A percentile compares a stretch with the other conserved stretches of the same genome.
phyloP scores from a whole-genome alignment of 23 tunicate genomes.

The Aplidium turbinatum region DNA sequence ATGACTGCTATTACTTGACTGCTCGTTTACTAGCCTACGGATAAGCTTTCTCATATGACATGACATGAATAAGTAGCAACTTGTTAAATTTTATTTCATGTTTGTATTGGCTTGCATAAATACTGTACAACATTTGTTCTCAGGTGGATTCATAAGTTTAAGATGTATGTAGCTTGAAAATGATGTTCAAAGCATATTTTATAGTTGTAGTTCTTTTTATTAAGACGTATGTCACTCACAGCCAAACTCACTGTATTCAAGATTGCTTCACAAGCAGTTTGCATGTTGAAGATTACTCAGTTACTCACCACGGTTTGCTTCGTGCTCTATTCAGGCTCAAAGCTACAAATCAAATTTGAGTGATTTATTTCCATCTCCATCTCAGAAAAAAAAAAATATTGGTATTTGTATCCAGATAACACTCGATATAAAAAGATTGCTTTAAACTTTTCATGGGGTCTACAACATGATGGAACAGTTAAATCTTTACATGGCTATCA shows the following conservation, averaged over 20 bases:
- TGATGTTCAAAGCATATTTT: too few relatives aligned
- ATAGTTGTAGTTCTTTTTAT: too few relatives aligned
- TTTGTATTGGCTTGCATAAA: too few relatives aligned
- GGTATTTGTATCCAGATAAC: constrained; percentile 4
- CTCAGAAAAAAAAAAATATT: background rate
- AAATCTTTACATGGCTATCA: constrained; percentile 22
- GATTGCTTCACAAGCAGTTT: background rate
- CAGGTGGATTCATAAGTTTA: too few relatives aligned
- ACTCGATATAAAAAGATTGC: constrained; percentile 30
- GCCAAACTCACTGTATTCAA: background rate
- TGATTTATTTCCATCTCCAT: background rate
- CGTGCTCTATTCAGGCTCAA: background rate
- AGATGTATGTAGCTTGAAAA: too few relatives aligned
- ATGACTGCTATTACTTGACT: too few relatives aligned
- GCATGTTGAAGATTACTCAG: background rate
- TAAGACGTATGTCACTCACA: too few relatives aligned
- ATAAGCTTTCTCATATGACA: too few relatives aligned
- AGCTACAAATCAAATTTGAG: background rate
- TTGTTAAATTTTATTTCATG: too few relatives aligned
- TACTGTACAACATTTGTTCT: too few relatives aligned
- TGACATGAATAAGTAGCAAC: too few relatives aligned
- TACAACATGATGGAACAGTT: constrained; percentile 31
- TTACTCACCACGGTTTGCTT: background rate
- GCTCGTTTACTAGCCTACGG: too few relatives aligned
- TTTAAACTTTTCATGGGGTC: constrained; percentile 66